A percentile compares a stretch with the other conserved stretches of the same genome.
These are phyloP conservation scores for Boulengerochromis microlepis DNA, from an alignment of 2,113 vertebrate genomes.

Conservation along the genomic window DNA sequence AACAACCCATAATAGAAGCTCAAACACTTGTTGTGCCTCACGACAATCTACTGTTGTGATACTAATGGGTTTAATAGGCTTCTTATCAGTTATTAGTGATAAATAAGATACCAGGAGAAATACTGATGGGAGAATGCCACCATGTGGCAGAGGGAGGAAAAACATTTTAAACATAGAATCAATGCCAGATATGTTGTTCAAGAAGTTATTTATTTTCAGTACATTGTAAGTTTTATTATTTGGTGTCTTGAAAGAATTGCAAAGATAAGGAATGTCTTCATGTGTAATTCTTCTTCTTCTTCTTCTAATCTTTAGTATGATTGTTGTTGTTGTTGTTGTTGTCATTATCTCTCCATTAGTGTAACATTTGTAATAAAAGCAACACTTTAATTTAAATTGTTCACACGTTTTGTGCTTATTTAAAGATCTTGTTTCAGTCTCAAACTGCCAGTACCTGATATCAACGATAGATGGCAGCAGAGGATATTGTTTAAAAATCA, in stretches of 20 bases:
- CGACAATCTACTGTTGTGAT: not conserved
- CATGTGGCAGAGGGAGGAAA: constrained; percentile 6
- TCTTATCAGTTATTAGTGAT: not conserved
- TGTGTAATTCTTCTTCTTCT: not conserved
- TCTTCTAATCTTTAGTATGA: not conserved
- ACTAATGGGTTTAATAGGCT: not conserved
- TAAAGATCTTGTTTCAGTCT: not conserved
- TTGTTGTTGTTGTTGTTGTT: too few species aligned
- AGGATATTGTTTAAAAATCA: not conserved
- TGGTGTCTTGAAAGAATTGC: not conserved
- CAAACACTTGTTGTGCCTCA: not conserved
- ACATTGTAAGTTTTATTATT: not conserved
- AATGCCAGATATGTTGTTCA: not conserved
- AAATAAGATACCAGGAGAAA: not conserved
- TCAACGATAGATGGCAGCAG: not conserved
- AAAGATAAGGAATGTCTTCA: not conserved
- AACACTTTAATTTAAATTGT: not conserved
- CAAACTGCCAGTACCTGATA: not conserved
- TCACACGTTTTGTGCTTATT: not conserved
- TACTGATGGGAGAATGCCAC: constrained; percentile 1
- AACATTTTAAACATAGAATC: not conserved
- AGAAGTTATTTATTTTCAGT: not conserved
- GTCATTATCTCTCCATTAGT: not conserved
- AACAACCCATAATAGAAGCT: not conserved
- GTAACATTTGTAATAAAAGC: not conserved